Percentiles rank a stretch among this genome's conserved stretches.
Evolutionary conservation across 2,113 vertebrate genomes (phyloP).

Genomic region (Egretta garzetta): DNA sequence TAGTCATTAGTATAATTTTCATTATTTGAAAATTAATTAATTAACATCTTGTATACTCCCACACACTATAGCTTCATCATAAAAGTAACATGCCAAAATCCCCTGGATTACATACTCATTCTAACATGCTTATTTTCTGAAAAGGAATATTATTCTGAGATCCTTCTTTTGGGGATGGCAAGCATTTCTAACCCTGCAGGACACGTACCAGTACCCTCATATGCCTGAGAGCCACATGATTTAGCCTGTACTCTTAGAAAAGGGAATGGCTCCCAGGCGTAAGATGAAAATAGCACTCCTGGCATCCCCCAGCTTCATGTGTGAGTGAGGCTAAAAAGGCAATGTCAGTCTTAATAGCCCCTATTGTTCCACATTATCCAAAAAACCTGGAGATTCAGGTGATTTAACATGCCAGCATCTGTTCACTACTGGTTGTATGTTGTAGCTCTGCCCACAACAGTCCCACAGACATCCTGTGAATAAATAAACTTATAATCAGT

Average conservation of each 20-base stretch:
- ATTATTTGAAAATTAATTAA: neutral
- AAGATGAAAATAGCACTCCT: neutral
- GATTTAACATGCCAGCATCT: neutral
- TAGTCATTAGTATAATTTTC: neutral
- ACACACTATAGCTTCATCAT: neutral
- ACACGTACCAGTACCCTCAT: neutral
- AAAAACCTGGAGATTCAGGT: neutral
- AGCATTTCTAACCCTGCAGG: neutral
- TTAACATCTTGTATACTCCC: neutral
- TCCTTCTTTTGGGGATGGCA: neutral
- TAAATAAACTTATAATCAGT: neutral
- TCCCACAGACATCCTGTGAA: neutral
- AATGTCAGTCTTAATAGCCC: neutral
- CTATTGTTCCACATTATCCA: neutral
- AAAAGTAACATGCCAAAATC: neutral
- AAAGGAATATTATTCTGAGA: neutral
- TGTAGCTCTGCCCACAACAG: neutral
- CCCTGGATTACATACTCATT: neutral
- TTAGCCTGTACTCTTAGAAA: neutral
- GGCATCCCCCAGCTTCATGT: neutral
- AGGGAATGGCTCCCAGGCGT: neutral
- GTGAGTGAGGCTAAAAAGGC: neutral
- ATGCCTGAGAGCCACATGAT: neutral
- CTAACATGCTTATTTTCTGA: neutral
- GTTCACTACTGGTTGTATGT: neutral